Conservation (phyloP, 2,797 vertebrate genomes). For the Nyctibius grandis region DNA sequence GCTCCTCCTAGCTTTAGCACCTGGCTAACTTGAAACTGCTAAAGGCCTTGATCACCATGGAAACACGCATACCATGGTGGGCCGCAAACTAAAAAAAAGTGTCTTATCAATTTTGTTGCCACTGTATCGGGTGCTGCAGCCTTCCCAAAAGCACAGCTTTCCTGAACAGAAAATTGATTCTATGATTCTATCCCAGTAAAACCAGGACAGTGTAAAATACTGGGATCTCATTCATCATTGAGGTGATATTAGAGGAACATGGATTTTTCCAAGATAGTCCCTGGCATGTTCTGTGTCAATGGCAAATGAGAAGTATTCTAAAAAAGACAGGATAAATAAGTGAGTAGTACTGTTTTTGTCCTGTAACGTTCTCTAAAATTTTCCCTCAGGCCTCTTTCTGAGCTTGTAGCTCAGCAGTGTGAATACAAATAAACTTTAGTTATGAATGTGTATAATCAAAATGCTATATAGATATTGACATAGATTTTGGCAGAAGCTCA, state of each 20-base stretch:
- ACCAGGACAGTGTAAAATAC: background rate
- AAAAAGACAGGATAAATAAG: background rate
- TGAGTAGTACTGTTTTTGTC: background rate
- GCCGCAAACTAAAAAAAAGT: too few species aligned
- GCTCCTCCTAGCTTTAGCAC: too few species aligned
- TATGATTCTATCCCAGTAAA: too few species aligned
- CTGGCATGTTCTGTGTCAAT: background rate
- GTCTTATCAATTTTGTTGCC: too few species aligned
- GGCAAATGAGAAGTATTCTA: background rate
- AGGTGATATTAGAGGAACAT: background rate
- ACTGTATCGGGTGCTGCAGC: too few species aligned
- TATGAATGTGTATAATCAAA: background rate
- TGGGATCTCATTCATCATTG: background rate
- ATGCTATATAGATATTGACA: background rate
- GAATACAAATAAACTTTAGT: background rate
- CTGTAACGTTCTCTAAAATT: background rate
- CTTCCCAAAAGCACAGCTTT: too few species aligned
- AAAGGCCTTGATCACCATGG: too few species aligned
- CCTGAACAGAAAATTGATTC: too few species aligned
- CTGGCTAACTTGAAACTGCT: too few species aligned
- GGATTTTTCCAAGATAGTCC: background rate
- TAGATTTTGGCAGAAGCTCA: background rate
- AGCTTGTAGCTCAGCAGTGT: background rate
- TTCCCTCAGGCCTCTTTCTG: background rate
- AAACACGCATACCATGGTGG: too few species aligned